Percentiles rank a stretch among this genome's conserved stretches.
These are phyloP conservation scores for Polylopha cassiicola DNA, from an alignment of 2,888 invertebrate genomes.

Conservation along the genomic window DNA sequence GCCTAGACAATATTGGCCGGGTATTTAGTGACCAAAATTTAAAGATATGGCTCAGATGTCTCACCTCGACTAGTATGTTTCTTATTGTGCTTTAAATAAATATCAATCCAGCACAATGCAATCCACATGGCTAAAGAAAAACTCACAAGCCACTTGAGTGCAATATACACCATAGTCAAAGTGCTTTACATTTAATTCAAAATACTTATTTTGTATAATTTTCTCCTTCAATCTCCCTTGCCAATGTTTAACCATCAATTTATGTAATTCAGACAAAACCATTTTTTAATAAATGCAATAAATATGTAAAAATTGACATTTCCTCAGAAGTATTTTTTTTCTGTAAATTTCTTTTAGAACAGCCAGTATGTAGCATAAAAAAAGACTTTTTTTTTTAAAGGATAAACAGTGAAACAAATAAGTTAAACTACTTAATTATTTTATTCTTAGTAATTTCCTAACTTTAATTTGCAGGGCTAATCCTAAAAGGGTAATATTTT, in stretches of 20 bases:
- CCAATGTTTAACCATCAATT: constrained; percentile 40
- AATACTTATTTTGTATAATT: constrained; percentile 26
- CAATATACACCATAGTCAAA: constrained; percentile 56
- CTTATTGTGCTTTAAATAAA: constrained; percentile 27
- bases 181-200: constrained; percentile 23
- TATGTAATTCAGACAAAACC: constrained; percentile 37
- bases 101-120: constrained; percentile 46
- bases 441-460: constrained; percentile 51
- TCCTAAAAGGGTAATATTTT: constrained; percentile 81
- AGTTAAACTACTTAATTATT: constrained; percentile 31
- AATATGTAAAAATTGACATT: constrained; percentile 31
- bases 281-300: constrained; percentile 37
- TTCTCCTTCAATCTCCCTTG: constrained; percentile 18
- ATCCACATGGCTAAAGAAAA: constrained; percentile 56
- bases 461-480: constrained; percentile 79
- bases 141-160: constrained; percentile 59
- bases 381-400: constrained; percentile 7
- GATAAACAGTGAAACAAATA: constrained; percentile 12
- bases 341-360: background rate
- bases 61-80: constrained; percentile 6
- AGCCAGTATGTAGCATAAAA: constrained; percentile 5
- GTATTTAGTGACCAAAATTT: no score
- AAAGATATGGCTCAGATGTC: no score
- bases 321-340: constrained; percentile 15
- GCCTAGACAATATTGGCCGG: no score